phyloP scores from a whole-genome alignment of 2,888 invertebrate species.

The Crematogaster levior region DNA sequence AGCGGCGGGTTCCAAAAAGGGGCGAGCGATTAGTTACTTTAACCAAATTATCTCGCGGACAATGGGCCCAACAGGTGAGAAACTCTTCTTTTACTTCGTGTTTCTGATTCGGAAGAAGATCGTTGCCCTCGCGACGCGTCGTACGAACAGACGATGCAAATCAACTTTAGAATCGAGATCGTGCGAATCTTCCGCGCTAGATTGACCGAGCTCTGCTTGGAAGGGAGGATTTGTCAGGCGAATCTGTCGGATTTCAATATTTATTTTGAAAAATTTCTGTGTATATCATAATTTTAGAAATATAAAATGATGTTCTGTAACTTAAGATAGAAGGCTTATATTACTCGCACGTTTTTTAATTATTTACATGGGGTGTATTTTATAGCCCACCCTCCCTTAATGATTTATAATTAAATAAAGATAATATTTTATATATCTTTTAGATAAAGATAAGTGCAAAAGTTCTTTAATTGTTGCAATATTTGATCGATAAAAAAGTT shows the following conservation, averaged over 20 bases:
- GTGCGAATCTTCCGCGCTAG: not conserved
- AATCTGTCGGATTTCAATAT: not conserved
- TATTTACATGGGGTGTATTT: not conserved
- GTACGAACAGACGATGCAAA: conserved; percentile 19
- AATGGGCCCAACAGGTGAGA: conserved; percentile 82
- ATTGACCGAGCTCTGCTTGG: not conserved
- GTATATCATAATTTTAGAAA: no score
- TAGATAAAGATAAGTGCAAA: no score
- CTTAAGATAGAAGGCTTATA: not conserved
- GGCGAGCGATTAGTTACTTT: conserved; percentile 85
- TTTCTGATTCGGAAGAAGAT: conserved; percentile 60
- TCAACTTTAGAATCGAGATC: not conserved
- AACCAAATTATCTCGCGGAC: conserved; percentile 85
- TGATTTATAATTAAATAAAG: no score
- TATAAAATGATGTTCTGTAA: not conserved
- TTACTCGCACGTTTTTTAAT: not conserved
- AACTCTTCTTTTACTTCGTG: conserved; percentile 71
- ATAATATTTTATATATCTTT: no score
- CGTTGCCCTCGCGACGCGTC: conserved; percentile 56
- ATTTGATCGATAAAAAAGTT: no score
- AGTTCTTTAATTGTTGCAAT: no score
- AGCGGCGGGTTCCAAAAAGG: conserved; percentile 83
- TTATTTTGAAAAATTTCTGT: no score
- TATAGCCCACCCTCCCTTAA: no score
- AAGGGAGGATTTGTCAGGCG: not conserved